phyloP scores from a whole-genome alignment of 2,797 vertebrate species.

The Bucorvus abyssinicus region DNA sequence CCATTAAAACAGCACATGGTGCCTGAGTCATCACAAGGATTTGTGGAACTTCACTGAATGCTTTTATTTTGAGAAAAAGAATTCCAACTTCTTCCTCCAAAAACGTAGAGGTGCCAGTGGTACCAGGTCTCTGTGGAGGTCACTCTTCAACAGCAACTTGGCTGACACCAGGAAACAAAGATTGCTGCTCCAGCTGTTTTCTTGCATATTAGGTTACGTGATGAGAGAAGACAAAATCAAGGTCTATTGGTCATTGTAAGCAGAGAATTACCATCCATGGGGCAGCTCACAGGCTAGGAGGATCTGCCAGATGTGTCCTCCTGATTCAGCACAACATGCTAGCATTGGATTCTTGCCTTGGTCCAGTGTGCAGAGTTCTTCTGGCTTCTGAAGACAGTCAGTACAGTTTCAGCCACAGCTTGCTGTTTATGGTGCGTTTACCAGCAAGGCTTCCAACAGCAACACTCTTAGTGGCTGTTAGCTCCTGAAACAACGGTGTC shows the following conservation, averaged over 20 bases:
- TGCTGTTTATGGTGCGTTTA: rapidly evolving
- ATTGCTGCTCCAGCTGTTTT: not conserved
- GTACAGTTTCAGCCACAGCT: not conserved
- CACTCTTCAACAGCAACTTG: not conserved
- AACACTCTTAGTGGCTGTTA: not conserved
- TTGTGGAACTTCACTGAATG: not conserved
- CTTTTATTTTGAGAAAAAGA: not conserved
- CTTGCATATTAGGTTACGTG: not conserved
- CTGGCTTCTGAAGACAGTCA: not conserved
- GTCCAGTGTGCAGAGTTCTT: not conserved
- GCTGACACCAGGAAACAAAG: not conserved
- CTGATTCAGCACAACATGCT: not conserved
- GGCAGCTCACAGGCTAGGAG: not conserved
- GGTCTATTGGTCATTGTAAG: not conserved
- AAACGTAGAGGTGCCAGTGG: not conserved
- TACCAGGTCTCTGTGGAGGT: not conserved
- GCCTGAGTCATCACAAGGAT: not conserved
- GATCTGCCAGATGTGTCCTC: not conserved
- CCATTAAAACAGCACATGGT: not conserved
- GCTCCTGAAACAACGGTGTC: not conserved
- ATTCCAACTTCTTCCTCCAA: not conserved
- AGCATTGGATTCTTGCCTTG: not conserved
- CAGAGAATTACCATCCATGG: not conserved
- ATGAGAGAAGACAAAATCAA: not conserved
- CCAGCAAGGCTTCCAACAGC: not conserved